phyloP scores from a whole-genome alignment of 2,888 invertebrate genomes.

The Pharmacophagus antenor region DNA sequence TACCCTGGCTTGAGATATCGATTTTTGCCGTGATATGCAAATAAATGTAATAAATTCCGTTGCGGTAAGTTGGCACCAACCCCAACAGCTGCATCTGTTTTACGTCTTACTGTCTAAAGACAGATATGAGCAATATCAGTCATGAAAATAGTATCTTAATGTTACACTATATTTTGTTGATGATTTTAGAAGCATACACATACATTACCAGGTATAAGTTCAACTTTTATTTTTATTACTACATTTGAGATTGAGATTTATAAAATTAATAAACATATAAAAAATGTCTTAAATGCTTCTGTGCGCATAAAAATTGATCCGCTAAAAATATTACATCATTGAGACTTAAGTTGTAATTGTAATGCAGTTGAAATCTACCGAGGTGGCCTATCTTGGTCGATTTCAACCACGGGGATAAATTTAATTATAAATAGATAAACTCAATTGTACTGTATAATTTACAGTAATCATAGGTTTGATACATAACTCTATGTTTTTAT shows the following conservation, averaged over 20 bases:
- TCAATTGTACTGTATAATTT: too few relatives aligned
- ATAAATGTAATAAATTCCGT: constrained; percentile 1
- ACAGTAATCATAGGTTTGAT: too few relatives aligned
- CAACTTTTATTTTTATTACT: neutral
- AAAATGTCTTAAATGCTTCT: too few relatives aligned
- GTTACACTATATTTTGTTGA: constrained; percentile 25
- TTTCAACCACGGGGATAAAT: too few relatives aligned
- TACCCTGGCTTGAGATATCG: neutral
- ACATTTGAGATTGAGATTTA: too few relatives aligned
- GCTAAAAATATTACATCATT: neutral
- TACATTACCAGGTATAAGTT: constrained; percentile 15
- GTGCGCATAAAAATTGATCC: too few relatives aligned
- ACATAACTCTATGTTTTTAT: too few relatives aligned
- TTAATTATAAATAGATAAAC: too few relatives aligned
- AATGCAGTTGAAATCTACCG: neutral
- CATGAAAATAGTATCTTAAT: constrained; percentile 34
- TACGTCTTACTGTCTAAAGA: constrained; percentile 39
- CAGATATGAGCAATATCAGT: constrained; percentile 46
- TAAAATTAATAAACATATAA: neutral
- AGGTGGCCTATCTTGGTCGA: too few relatives aligned
- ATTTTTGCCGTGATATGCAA: neutral
- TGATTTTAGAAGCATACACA: constrained; percentile 27
- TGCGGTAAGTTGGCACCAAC: constrained; percentile 35
- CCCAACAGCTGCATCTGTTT: constrained; percentile 45
- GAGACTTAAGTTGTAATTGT: neutral